phyloP scores from a whole-genome alignment of 2,888 invertebrate species.

The Troilus luridus region DNA sequence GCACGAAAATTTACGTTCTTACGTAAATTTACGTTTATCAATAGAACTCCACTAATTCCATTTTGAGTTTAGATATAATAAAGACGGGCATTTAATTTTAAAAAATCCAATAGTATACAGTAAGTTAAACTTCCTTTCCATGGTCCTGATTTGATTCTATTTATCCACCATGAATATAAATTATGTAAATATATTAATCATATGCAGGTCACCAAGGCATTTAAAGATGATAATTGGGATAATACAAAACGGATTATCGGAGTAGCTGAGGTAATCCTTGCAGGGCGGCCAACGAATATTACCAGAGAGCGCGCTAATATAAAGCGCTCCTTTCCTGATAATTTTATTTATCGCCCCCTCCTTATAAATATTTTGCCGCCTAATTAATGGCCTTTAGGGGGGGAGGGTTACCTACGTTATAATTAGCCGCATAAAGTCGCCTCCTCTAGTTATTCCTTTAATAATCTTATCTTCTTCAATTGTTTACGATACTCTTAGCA shows the following conservation, averaged over 20 bases:
- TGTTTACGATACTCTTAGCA: not conserved
- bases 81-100: too few species aligned
- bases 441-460: not conserved
- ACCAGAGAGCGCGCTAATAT: not conserved
- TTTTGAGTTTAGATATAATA: too few species aligned
- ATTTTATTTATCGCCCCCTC: constrained; percentile 16
- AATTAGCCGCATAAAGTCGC: not conserved
- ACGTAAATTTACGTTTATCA: too few species aligned
- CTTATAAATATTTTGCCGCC: constrained; percentile 27
- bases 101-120: too few species aligned
- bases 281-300: not conserved
- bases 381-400: constrained; percentile 31
- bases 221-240: not conserved
- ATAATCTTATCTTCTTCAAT: constrained; percentile 3
- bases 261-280: not conserved
- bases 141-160: too few species aligned
- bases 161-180: too few species aligned
- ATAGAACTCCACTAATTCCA: too few species aligned
- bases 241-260: not conserved
- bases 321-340: not conserved
- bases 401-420: not conserved
- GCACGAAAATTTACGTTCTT: too few species aligned
- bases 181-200: not conserved
- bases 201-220: not conserved
- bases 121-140: too few species aligned